phyloP scores from a whole-genome alignment of 2,888 invertebrate genomes.

The Eilema griseolum region DNA sequence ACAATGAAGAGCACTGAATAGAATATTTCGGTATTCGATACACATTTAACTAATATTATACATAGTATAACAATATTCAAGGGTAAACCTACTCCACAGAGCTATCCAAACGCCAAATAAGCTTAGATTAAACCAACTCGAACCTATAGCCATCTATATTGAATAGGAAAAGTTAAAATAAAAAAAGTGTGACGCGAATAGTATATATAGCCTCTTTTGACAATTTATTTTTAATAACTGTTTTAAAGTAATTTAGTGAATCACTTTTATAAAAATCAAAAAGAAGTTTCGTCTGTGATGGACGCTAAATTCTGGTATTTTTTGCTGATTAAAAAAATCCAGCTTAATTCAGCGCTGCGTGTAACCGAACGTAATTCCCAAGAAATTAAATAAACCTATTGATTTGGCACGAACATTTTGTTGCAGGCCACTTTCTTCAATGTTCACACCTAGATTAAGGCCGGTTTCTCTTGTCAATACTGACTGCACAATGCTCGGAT shows the following conservation, averaged over 20 bases:
- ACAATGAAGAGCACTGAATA: conserved; percentile 9
- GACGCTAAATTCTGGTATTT: too few relatives aligned
- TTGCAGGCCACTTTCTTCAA: conserved; percentile 35
- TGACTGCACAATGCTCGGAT: conserved; percentile 30
- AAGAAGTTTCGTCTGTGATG: too few relatives aligned
- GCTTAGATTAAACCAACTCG: not conserved
- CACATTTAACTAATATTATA: too few relatives aligned
- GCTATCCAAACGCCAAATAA: not conserved
- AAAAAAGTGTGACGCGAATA: too few relatives aligned
- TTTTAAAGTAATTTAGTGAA: too few relatives aligned
- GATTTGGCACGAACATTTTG: not conserved
- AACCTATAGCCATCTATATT: not conserved
- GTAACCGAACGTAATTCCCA: not conserved
- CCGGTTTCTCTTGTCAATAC: conserved; percentile 39
- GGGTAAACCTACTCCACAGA: not conserved
- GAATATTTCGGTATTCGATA: not conserved
- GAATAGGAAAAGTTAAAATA: not conserved
- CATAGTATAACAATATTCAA: too few relatives aligned
- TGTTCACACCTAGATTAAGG: conserved; percentile 37
- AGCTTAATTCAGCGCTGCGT: not conserved
- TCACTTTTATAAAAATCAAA: too few relatives aligned
- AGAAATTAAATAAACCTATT: not conserved
- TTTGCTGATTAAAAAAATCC: too few relatives aligned
- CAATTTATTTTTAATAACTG: too few relatives aligned
- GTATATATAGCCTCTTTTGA: too few relatives aligned